Conservation (phyloP, 1,140 invertebrate genomes). For the Harlomillsia oculata region DNA sequence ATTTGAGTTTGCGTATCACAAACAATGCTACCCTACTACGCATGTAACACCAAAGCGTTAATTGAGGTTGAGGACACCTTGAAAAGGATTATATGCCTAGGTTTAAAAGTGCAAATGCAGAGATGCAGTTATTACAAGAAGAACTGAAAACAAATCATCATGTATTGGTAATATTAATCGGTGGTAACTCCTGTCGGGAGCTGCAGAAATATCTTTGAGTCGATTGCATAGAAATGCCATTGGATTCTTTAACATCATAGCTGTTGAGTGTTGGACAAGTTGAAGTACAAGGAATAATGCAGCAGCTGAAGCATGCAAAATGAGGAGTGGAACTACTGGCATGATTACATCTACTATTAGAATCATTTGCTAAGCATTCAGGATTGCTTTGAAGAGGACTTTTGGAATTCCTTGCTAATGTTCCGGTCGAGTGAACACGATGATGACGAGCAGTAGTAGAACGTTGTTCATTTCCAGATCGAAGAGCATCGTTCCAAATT, state of each 20-base stretch:
- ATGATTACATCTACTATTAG: not conserved
- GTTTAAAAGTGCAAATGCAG: no score
- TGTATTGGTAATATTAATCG: not conserved
- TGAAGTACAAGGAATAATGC: no score
- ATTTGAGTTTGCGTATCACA: no score
- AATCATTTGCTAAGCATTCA: not conserved
- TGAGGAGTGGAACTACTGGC: no score
- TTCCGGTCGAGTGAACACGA: not conserved
- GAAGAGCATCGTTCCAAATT: slow-evolving; percentile 28
- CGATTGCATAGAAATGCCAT: not conserved
- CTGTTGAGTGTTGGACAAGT: not conserved
- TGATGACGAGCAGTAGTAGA: not conserved
- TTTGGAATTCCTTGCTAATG: not conserved
- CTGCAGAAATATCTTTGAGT: slow-evolving; percentile 1
- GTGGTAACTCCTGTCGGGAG: not conserved
- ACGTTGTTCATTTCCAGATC: not conserved
- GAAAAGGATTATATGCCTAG: no score
- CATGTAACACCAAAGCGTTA: no score
- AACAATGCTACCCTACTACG: no score
- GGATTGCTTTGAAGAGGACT: no score
- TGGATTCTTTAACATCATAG: not conserved
- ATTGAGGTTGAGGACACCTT: no score
- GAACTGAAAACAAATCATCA: not conserved
- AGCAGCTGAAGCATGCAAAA: no score
- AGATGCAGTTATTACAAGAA: no score